phyloP scores from a whole-genome alignment of 2,888 invertebrate species.

The Ichneumoninae sp. region DNA sequence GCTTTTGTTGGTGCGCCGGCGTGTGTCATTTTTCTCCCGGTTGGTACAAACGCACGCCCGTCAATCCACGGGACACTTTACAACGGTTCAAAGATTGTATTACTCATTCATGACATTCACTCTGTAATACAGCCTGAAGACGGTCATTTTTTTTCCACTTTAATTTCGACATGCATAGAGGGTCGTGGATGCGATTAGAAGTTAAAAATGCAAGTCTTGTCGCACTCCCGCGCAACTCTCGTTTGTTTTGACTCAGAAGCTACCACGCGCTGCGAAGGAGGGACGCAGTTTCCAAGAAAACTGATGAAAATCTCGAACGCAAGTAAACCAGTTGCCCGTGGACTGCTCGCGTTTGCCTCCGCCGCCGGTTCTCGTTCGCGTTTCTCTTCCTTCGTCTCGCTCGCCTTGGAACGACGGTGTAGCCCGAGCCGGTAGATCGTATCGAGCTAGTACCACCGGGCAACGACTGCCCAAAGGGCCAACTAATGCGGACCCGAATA shows the following conservation, averaged over 20 bases:
- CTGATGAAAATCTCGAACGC: slow-evolving; percentile 81
- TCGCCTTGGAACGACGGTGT: slow-evolving; percentile 36
- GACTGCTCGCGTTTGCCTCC: slow-evolving; percentile 46
- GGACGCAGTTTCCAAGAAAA: slow-evolving; percentile 80
- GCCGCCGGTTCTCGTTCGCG: slow-evolving; percentile 56
- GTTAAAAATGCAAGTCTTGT: slow-evolving; percentile 55
- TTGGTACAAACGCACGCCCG: background rate
- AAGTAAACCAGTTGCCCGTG: slow-evolving; percentile 78
- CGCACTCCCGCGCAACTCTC: slow-evolving; percentile 62
- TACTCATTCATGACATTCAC: slow-evolving; percentile 57
- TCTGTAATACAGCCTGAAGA: slow-evolving; percentile 44
- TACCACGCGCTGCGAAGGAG: slow-evolving; percentile 46
- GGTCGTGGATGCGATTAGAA: slow-evolving; percentile 63
- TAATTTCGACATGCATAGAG: slow-evolving; percentile 45
- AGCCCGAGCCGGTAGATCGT: slow-evolving; percentile 73
- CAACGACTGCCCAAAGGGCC: slow-evolving; percentile 73
- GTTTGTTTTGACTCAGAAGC: slow-evolving; percentile 73
- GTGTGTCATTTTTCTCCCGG: slow-evolving; percentile 46
- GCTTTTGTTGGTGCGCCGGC: slow-evolving; percentile 27
- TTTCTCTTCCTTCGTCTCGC: slow-evolving; percentile 47
- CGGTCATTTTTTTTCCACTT: slow-evolving; percentile 23
- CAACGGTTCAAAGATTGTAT: slow-evolving; percentile 11
- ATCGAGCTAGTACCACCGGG: slow-evolving; percentile 71
- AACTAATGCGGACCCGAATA: slow-evolving; percentile 50
- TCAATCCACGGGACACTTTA: slow-evolving; percentile 2